These are phyloP conservation scores for Dendrolimus pini DNA, from an alignment of 2,888 invertebrate species.

Conservation along the genomic window DNA sequence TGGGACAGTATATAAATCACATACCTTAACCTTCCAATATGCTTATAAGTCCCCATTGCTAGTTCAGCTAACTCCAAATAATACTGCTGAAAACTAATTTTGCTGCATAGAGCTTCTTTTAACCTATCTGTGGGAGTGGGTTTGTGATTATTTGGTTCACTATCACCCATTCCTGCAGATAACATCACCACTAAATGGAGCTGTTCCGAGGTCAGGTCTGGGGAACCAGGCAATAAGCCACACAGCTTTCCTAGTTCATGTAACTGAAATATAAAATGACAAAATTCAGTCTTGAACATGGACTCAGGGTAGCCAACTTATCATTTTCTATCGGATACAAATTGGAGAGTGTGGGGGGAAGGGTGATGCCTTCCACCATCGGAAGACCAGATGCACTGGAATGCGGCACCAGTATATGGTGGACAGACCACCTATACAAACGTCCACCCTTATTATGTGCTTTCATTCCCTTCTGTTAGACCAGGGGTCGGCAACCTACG, in stretches of 20 bases:
- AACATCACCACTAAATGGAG: constrained; percentile 93
- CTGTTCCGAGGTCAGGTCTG: constrained; percentile 89
- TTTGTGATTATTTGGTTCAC: constrained; percentile 61
- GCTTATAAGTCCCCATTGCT: constrained; percentile 97
- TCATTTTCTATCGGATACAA: no score
- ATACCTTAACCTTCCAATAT: constrained; percentile 84
- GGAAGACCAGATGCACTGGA: no score
- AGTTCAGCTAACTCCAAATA: constrained; percentile 95
- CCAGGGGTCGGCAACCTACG: no score
- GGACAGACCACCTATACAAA: no score
- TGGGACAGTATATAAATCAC: constrained; percentile 7
- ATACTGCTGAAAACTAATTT: constrained; percentile 91
- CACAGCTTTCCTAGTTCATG: constrained; percentile 91
- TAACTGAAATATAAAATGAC: constrained; percentile 66
- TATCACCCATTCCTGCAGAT: constrained; percentile 93
- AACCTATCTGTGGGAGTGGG: constrained; percentile 87
- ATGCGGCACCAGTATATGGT: no score
- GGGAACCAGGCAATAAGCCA: constrained; percentile 90
- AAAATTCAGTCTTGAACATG: no score
- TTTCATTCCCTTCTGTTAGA: no score
- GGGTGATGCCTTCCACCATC: no score
- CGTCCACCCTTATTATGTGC: no score
- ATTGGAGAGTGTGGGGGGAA: no score
- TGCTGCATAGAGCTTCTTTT: constrained; percentile 93
- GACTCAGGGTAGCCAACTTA: no score